Percentiles rank a stretch among this genome's conserved stretches.
Conservation (phyloP, 2,797 vertebrate genomes). For the Sparus aurata region DNA sequence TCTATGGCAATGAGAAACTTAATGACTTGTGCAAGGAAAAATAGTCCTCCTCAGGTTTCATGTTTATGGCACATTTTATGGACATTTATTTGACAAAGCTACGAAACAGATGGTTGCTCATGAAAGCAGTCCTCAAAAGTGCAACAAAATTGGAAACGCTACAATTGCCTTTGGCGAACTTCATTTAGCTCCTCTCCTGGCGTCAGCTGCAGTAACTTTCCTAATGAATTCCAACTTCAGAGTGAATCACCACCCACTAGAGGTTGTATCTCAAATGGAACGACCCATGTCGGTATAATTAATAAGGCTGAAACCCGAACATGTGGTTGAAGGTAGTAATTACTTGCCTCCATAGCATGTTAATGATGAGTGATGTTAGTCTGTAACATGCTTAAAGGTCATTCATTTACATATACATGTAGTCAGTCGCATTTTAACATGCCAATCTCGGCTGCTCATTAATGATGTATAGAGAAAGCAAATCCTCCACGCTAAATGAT, state of each 20-base stretch:
- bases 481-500: constrained; percentile 61
- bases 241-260: constrained; percentile 28
- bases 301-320: constrained; percentile 58
- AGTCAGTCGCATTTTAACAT: constrained; percentile 45
- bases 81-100: constrained; percentile 70
- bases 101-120: constrained; percentile 72
- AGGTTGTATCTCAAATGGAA: constrained; percentile 57
- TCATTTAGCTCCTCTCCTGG: constrained; percentile 40
- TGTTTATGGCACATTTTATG: constrained; percentile 73
- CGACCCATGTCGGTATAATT: constrained; percentile 52
- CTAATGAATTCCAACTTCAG: constrained; percentile 48
- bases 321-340: constrained; percentile 58
- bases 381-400: constrained; percentile 60
- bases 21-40: constrained; percentile 70
- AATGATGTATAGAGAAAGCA: constrained; percentile 49
- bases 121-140: constrained; percentile 64
- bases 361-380: constrained; percentile 61
- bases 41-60: constrained; percentile 65
- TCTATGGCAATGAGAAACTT: constrained; percentile 61
- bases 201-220: constrained; percentile 29
- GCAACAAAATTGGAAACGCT: constrained; percentile 50
- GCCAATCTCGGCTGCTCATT: constrained; percentile 50
- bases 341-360: constrained; percentile 52
- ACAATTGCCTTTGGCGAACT: constrained; percentile 52
- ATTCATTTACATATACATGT: constrained; percentile 51